Base-by-base conservation (phyloP, 2,113 vertebrate genomes). In the Acrocephalus kingi region DNA sequence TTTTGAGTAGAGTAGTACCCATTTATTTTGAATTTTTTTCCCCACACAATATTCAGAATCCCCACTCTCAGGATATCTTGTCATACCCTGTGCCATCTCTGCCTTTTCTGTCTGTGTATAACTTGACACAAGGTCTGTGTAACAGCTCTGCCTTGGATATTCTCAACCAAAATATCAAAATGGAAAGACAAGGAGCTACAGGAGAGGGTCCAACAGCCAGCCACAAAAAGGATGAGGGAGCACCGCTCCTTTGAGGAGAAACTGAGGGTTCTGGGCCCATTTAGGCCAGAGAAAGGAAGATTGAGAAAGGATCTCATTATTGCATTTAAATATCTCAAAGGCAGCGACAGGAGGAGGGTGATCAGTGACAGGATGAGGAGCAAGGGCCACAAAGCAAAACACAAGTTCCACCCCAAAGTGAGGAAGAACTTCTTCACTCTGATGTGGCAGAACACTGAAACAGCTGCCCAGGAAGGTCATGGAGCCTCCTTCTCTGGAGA, bases 61-160 rank as follows among this genome's bases (percentile, higher is more conserved):
- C 8, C 4, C 18, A 16, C 19, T 39, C 41, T 68, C 25, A 54
- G 37, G 16, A 9, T 74, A 17, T 33, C 25, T 68, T 72, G 13
- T 22, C 4, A 10, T 16, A 17, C 9, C 0, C 0, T 5, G 43
- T 18, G 17, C 15, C 6, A n/a, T 21, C 49, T 41, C 10, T 24
- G 10, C 30, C 41, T 84, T 82, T 83, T 77, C 18, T 83, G 1
- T 28, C 23, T 67, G 9, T 46, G 27, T 51, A 4, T 43, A 24
- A 33, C 15, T 43, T 63, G 27, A 27, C 23, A 52, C 10, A 58
- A 54, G 25, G 8, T 41, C 22, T 37, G 10, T 64, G 22, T 37
- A 72, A 33, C 16, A 27, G 10, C 27, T 87, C 28, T 87, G 41
- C 13, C 35, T 43, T 0, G 0, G 41, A 58, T 86, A 6, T 81